These are phyloP conservation scores for Aramus guarauna DNA, from an alignment of 2,113 vertebrate species.

Conservation along the genomic window DNA sequence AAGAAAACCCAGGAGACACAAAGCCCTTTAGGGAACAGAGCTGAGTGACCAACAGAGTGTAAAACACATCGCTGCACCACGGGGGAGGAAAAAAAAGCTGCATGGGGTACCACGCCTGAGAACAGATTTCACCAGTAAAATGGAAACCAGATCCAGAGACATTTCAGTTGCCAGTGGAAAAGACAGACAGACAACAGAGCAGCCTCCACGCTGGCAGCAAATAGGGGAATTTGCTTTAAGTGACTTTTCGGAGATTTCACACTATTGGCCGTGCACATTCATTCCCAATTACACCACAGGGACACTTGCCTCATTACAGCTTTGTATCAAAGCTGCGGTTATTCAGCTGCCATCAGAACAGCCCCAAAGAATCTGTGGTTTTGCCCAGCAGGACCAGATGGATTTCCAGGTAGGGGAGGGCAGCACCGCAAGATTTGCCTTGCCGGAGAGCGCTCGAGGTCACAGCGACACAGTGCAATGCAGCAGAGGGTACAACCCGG, in stretches of 20 bases:
- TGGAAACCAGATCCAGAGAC: not conserved
- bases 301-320: conserved; percentile 36
- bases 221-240: not conserved
- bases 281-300: conserved; percentile 41
- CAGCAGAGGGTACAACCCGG: not conserved
- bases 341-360: not conserved
- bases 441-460: not conserved
- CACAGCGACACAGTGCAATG: not conserved
- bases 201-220: not conserved
- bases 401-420: conserved; percentile 23
- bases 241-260: conserved; percentile 26
- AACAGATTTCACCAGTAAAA: not conserved
- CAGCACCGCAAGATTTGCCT: not conserved
- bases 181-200: not conserved
- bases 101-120: not conserved
- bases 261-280: not conserved
- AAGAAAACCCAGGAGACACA: not conserved
- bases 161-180: not conserved
- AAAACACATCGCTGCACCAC: not conserved
- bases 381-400: conserved; percentile 50
- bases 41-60: not conserved
- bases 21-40: not conserved
- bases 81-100: not conserved
- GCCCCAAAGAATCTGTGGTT: not conserved
- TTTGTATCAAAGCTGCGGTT: conserved; percentile 38